Evolutionary conservation across 2,888 invertebrate genomes (phyloP), one percentile per base, ranked within the genome.

Genomic region (Deilephila porcellus): DNA sequence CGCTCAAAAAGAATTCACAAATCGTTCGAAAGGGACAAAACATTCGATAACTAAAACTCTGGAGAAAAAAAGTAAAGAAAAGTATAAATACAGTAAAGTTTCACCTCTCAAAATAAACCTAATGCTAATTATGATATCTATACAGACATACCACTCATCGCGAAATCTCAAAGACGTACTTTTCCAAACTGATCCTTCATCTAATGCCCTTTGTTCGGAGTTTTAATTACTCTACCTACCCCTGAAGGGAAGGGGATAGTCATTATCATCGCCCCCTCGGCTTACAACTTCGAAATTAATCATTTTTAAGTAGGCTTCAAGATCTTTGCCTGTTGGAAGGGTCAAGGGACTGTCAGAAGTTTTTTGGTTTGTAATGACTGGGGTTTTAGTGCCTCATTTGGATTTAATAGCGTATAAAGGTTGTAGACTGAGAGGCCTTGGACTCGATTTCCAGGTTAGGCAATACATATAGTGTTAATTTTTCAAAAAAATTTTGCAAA

Each of bases 141-240:
- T 37, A 37, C 11, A 14, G 20, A 63, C 29, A n/a, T n/a, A 2
- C 11, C 64, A n/a, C n/a, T 17, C 19, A 56, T 45, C 8, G 45
- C 17, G 37, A 20, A 45, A 11, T 64, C 20, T 20, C 14, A 37
- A 14, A 45, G 37, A 64, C 64, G 20, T 20, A 37, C 45, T 64
- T 45, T 34, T 64, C 11, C 37, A 20, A 64, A 64, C 14, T 64
- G 37, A 37, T 37, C 2, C 64, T 8, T 64, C 64, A 64, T 8
- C 72, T 73, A 67, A 37, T 45, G 45, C 37, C 37, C 45, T 64
- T 64, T 64, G 64, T 64, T 64, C 64, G n/a, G 64, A 64, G 64
- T 64, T 64, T 64, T 64, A 64, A 64, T 64, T 64, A 64, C 45
- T 64, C 20, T 20, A 20, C 45, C 37, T n/a, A 45, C 11, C 64